These are phyloP conservation scores for Takifugu flavidus DNA, from an alignment of 2,113 vertebrate species.

Conservation along the genomic window DNA sequence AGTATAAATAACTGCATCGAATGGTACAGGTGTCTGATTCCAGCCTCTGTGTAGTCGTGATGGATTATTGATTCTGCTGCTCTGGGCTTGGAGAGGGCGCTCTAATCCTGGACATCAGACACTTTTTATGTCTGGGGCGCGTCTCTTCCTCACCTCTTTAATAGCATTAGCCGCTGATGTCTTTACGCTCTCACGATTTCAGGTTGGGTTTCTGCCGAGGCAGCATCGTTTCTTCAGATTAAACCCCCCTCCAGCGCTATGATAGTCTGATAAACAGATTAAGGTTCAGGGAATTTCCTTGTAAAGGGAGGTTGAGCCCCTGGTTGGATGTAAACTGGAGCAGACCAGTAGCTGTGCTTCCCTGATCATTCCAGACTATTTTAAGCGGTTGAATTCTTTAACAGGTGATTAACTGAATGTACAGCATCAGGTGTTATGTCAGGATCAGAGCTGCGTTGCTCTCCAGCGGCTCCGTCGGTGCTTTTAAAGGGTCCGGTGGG, in stretches of 20 bases:
- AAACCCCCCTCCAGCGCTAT: not conserved
- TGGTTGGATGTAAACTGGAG: not conserved
- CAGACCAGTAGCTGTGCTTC: too few relatives aligned
- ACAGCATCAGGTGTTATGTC: slow-evolving; percentile 1
- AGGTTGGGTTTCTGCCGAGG: slow-evolving; percentile 18
- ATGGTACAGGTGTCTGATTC: too few relatives aligned
- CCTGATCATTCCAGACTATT: too few relatives aligned
- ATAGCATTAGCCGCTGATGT: slow-evolving; percentile 46
- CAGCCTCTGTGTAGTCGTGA: not conserved
- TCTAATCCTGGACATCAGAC: slow-evolving; percentile 39
- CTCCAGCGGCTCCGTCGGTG: not conserved
- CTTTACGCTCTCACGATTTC: slow-evolving; percentile 27
- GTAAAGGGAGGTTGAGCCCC: not conserved
- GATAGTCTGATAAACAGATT: not conserved
- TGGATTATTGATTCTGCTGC: not conserved
- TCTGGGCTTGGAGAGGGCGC: slow-evolving; percentile 6
- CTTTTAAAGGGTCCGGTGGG: slow-evolving; percentile 8
- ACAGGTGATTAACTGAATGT: too few relatives aligned
- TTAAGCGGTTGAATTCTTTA: too few relatives aligned
- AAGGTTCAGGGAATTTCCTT: not conserved
- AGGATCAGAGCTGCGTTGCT: not conserved
- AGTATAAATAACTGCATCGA: too few relatives aligned
- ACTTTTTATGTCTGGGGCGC: slow-evolving; percentile 27
- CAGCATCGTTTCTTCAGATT: slow-evolving; percentile 1
- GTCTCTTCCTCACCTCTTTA: slow-evolving; percentile 35